Evolutionary conservation across 1,140 invertebrate genomes (phyloP).

Genomic region (Heliothis virescens): DNA sequence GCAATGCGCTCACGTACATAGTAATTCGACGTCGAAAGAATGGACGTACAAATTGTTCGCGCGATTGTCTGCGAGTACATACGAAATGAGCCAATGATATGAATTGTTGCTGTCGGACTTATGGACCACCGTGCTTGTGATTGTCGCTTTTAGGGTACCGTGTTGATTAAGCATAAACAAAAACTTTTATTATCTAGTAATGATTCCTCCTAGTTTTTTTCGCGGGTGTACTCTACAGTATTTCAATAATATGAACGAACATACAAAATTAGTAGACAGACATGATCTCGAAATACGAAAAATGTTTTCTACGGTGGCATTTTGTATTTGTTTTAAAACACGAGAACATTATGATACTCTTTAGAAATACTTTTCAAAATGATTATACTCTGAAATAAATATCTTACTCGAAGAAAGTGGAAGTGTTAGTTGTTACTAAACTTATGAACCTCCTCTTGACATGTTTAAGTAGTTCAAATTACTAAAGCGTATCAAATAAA

Average conservation of each 20-base stretch:
- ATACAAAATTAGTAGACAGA: too few species aligned
- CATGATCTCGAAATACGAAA: too few species aligned
- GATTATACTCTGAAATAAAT: too few species aligned
- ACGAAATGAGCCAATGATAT: constrained; percentile 50
- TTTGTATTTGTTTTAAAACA: too few species aligned
- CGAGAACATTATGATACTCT: too few species aligned
- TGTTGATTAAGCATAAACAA: background rate
- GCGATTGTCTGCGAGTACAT: constrained; percentile 41
- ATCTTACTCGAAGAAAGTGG: too few species aligned
- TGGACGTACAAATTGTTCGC: constrained; percentile 40
- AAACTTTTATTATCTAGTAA: too few species aligned
- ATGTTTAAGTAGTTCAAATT: constrained; percentile 14
- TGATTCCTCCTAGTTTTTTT: too few species aligned
- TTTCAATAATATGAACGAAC: too few species aligned
- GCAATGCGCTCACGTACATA: constrained; percentile 46
- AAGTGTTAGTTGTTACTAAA: background rate
- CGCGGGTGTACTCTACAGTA: too few species aligned
- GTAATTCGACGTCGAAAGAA: constrained; percentile 50
- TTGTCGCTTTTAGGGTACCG: constrained; percentile 42
- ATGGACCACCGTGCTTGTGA: constrained; percentile 43
- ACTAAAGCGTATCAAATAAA: constrained; percentile 39
- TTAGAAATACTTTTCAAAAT: too few species aligned
- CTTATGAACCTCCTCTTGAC: background rate
- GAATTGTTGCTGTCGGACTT: constrained; percentile 38
- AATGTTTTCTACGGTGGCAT: too few species aligned